A percentile compares a stretch with the other conserved stretches of the same genome.
Evolutionary conservation across 2,113 vertebrate species (phyloP).

Genomic region (Ceyx melanurus): DNA sequence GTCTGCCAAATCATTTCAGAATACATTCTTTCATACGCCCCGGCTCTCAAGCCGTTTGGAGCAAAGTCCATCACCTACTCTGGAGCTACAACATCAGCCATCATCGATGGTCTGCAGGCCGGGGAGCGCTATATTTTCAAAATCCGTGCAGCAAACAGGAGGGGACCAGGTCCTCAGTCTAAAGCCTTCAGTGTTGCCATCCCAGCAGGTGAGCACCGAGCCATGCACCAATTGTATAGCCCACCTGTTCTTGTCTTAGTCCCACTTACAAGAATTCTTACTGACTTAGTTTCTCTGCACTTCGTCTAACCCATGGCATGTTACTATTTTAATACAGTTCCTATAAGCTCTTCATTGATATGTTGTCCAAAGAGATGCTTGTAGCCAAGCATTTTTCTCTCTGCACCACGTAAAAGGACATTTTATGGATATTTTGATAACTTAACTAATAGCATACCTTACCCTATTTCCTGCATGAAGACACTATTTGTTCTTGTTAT

Average conservation of each 20-base stretch:
- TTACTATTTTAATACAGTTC: background rate
- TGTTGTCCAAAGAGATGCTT: background rate
- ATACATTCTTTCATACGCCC: constrained; percentile 96
- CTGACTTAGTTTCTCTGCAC: background rate
- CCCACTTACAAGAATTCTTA: background rate
- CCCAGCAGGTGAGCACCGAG: constrained; percentile 84
- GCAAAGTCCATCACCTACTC: constrained; percentile 90
- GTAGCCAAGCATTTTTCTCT: background rate
- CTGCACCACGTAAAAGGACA: background rate
- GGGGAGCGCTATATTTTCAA: constrained; percentile 98
- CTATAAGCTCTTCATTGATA: background rate
- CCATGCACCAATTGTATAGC: background rate
- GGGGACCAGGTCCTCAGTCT: constrained; percentile 92
- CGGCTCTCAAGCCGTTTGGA: constrained; percentile 96
- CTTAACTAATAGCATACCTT: background rate
- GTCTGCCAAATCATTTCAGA: constrained; percentile 88
- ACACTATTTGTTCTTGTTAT: background rate
- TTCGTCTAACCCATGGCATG: background rate
- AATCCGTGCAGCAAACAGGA: constrained; percentile 92
- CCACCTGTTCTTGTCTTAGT: background rate
- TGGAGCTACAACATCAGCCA: constrained; percentile 85
- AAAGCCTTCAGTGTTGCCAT: constrained; percentile 90
- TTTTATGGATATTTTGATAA: background rate
- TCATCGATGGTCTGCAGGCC: constrained; percentile 89
- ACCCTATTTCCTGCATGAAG: background rate